phyloP scores from a whole-genome alignment of 1,140 invertebrate species.

The Brachionus rubens region DNA sequence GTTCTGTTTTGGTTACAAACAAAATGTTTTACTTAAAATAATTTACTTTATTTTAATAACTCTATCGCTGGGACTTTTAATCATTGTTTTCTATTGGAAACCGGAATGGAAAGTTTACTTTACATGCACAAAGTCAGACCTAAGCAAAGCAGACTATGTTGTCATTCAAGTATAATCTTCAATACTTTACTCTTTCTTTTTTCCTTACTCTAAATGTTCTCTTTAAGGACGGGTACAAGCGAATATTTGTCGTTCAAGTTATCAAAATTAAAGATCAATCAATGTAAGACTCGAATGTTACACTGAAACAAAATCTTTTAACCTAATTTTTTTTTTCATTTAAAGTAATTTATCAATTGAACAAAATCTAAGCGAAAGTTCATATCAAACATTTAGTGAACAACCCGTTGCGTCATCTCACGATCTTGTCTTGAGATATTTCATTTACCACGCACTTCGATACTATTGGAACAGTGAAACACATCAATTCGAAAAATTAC shows the following conservation, averaged over 20 bases:
- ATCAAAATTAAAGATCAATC: neutral
- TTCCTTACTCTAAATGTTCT: neutral
- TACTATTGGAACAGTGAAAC: constrained; percentile 25
- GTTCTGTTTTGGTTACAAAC: constrained; percentile 64
- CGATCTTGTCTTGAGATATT: neutral
- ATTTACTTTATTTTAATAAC: constrained; percentile 67
- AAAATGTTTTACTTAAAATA: constrained; percentile 60
- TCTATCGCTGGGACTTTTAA: constrained; percentile 70
- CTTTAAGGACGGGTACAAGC: neutral
- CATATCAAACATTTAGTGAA: neutral
- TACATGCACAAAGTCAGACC: constrained; percentile 69
- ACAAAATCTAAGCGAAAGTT: constrained; percentile 1
- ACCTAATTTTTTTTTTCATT: neutral
- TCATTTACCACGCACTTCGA: constrained; percentile 25
- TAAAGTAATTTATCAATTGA: neutral
- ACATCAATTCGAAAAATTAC: neutral
- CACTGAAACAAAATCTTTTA: neutral
- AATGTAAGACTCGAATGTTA: constrained; percentile 2
- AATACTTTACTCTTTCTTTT: too few species aligned
- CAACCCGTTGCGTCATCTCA: neutral
- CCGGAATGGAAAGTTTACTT: constrained; percentile 73
- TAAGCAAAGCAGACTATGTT: constrained; percentile 72
- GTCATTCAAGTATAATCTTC: constrained; percentile 69
- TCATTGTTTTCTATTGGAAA: constrained; percentile 81
- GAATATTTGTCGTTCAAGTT: neutral